Conservation (phyloP, 2,113 vertebrate species). For the Nycticryphes semicollaris region DNA sequence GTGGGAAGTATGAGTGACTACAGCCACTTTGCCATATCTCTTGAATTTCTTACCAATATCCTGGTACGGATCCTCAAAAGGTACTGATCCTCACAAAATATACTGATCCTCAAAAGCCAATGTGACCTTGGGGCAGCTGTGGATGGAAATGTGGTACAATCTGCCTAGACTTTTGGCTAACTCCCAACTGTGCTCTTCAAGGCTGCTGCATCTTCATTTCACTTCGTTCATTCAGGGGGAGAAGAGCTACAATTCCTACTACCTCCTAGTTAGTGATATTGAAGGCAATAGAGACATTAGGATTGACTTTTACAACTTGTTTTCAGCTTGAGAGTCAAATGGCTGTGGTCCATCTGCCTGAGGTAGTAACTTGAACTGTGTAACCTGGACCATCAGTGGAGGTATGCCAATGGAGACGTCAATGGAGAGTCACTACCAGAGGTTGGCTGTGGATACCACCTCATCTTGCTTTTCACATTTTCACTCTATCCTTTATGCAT, state of each 20-base stretch:
- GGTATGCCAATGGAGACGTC: neutral
- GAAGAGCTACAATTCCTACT: neutral
- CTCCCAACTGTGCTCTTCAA: accelerated
- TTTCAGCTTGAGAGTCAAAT: neutral
- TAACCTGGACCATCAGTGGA: accelerated
- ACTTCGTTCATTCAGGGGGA: neutral
- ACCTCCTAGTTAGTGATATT: neutral
- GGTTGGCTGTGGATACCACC: too few relatives aligned
- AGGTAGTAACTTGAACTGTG: neutral
- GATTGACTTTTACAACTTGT: neutral
- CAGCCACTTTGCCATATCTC: neutral
- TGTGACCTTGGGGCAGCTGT: neutral
- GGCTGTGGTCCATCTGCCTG: neutral
- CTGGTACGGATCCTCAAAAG: too few relatives aligned
- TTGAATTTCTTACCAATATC: neutral
- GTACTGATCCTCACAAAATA: too few relatives aligned
- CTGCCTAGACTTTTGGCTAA: neutral
- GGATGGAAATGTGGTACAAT: accelerated
- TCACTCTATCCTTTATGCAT: neutral
- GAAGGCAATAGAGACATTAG: neutral
- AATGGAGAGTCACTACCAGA: neutral
- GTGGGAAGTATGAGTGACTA: neutral
- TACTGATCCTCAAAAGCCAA: neutral
- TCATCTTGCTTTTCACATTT: neutral
- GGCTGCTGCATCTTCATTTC: neutral